Evolutionary conservation across 2,113 vertebrate genomes (phyloP).

Genomic region (Sylvietta virens): DNA sequence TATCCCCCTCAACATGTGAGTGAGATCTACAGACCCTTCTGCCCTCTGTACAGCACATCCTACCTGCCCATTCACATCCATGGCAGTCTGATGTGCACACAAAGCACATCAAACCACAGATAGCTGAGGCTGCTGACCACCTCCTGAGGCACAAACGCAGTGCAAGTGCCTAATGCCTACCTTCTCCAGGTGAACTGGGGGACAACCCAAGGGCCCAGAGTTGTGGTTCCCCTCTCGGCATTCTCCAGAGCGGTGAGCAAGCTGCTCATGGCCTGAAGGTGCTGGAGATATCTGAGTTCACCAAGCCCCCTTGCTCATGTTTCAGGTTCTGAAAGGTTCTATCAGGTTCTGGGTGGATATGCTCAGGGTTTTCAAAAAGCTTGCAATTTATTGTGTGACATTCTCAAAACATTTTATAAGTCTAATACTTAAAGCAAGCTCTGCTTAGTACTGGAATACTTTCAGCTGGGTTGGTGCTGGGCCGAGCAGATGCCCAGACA

Average conservation of each 20-base stretch:
- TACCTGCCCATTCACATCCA: background rate
- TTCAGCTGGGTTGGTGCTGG: background rate
- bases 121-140: background rate
- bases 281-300: background rate
- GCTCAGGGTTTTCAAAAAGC: background rate
- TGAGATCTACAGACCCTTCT: background rate
- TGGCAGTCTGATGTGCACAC: accelerated
- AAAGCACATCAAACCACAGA: background rate
- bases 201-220: background rate
- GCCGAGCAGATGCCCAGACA: background rate
- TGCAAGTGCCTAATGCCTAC: background rate
- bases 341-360: background rate
- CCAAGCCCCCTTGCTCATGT: background rate
- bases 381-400: background rate
- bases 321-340: background rate
- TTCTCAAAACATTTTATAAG: background rate
- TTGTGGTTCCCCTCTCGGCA: background rate
- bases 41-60: background rate
- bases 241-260: background rate
- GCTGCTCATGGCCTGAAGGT: background rate
- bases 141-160: background rate
- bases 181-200: background rate
- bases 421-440: background rate
- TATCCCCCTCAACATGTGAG: background rate
- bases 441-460: background rate